A percentile compares a stretch with the other conserved stretches of the same genome.
phyloP scores from a whole-genome alignment of 2,888 invertebrate genomes.

The Aphidoletes aphidimyza region DNA sequence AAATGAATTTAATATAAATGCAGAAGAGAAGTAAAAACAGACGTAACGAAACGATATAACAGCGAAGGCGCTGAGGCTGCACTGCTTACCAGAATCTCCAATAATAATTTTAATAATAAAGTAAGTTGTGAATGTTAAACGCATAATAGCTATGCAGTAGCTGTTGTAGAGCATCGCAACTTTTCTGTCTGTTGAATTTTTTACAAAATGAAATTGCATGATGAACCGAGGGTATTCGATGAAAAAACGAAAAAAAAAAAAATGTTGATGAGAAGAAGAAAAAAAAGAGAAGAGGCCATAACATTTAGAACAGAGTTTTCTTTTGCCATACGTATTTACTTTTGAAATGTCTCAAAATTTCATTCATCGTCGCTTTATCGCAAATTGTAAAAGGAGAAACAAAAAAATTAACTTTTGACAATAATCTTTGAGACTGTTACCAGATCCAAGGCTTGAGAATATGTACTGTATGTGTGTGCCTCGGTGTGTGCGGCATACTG shows the following conservation, averaged over 20 bases:
- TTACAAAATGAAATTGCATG: background rate
- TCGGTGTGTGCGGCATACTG: too few species aligned
- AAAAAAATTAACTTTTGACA: background rate
- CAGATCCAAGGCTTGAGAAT: too few species aligned
- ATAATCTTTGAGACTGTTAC: too few species aligned
- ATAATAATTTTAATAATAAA: constrained; percentile 53
- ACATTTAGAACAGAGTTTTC: constrained; percentile 12
- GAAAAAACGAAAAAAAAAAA: background rate
- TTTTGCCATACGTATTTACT: background rate
- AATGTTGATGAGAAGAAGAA: background rate
- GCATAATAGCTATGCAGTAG: background rate
- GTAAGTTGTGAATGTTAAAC: constrained; percentile 27
- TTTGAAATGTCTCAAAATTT: constrained; percentile 27
- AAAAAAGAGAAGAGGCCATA: background rate
- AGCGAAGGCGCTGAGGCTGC: background rate
- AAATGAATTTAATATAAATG: background rate
- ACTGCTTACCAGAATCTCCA: background rate
- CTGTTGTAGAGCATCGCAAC: background rate
- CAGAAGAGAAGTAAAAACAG: background rate
- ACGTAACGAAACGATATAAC: background rate
- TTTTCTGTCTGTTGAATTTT: background rate
- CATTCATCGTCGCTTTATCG: too few species aligned
- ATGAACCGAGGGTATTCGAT: background rate
- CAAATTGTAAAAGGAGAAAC: background rate
- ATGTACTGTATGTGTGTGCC: too few species aligned